Evolutionary conservation across 2,888 invertebrate species (phyloP).

Genomic region (Cistogaster globosa): DNA sequence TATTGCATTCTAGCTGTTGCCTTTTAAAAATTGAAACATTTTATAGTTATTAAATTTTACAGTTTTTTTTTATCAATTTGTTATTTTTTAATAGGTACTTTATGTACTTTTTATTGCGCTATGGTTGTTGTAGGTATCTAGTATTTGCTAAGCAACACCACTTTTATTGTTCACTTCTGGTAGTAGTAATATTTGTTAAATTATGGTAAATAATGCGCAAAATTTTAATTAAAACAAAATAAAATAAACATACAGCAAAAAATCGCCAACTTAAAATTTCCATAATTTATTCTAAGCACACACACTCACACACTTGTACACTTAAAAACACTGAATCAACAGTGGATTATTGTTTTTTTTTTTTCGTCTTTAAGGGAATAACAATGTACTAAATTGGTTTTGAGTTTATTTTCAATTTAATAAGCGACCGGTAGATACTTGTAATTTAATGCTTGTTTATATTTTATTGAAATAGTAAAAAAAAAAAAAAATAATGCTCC

Average conservation of each 20-base stretch:
- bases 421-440: slow-evolving; percentile 2
- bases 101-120: neutral
- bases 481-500: neutral
- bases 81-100: neutral
- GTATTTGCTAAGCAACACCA: neutral
- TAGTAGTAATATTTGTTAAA: slow-evolving; percentile 36
- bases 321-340: slow-evolving; percentile 9
- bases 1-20: slow-evolving; percentile 14
- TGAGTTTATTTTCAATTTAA: slow-evolving; percentile 2
- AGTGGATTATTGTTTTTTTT: too few relatives aligned
- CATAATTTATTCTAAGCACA: slow-evolving; percentile 72
- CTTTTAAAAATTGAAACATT: too few relatives aligned
- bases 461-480: neutral
- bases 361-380: slow-evolving; percentile 5
- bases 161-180: neutral
- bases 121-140: too few relatives aligned
- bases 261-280: slow-evolving; percentile 75
- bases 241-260: slow-evolving; percentile 74
- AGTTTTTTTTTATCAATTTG: neutral
- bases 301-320: neutral
- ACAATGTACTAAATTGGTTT: neutral
- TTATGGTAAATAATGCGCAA: slow-evolving; percentile 66
- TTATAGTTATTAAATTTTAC: too few relatives aligned
- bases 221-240: slow-evolving; percentile 73
- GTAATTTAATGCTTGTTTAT: too few relatives aligned